These are phyloP conservation scores for Hypsibius dujardini DNA, from an alignment of 1,140 invertebrate genomes.

Conservation along the genomic window DNA sequence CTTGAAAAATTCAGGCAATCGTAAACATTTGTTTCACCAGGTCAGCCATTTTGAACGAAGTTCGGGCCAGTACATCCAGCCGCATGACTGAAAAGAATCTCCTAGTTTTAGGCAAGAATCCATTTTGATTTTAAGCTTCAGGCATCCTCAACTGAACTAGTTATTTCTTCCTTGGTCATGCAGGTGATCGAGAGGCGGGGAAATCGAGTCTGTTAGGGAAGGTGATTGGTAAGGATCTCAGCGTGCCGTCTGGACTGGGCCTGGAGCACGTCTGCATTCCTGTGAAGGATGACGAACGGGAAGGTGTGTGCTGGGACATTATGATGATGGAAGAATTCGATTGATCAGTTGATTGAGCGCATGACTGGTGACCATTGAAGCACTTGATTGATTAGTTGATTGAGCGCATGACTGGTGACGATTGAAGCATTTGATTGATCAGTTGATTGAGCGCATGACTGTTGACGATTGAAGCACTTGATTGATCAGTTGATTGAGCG, in stretches of 20 bases:
- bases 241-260: conserved; percentile 77
- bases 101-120: conserved; percentile 37
- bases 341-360: too few relatives aligned
- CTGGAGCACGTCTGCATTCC: conserved; percentile 96
- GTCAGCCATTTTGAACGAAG: conserved; percentile 38
- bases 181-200: conserved; percentile 81
- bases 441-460: too few relatives aligned
- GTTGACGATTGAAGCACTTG: too few relatives aligned
- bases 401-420: too few relatives aligned
- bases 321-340: too few relatives aligned
- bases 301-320: conserved; percentile 45
- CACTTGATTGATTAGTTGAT: too few relatives aligned
- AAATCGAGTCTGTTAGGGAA: conserved; percentile 88
- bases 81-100: conserved; percentile 37
- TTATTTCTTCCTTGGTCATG: conserved; percentile 23
- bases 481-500: too few relatives aligned
- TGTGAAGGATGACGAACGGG: conserved; percentile 93
- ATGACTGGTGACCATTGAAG: too few relatives aligned
- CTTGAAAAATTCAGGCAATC: too few relatives aligned
- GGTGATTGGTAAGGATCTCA: conserved; percentile 67
- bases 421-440: too few relatives aligned
- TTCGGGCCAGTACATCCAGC: conserved; percentile 36
- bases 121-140: too few relatives aligned
- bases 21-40: conserved; percentile 27
- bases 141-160: neutral